phyloP scores from a whole-genome alignment of 1,140 invertebrate genomes.

The Elymnias hypermnestra region DNA sequence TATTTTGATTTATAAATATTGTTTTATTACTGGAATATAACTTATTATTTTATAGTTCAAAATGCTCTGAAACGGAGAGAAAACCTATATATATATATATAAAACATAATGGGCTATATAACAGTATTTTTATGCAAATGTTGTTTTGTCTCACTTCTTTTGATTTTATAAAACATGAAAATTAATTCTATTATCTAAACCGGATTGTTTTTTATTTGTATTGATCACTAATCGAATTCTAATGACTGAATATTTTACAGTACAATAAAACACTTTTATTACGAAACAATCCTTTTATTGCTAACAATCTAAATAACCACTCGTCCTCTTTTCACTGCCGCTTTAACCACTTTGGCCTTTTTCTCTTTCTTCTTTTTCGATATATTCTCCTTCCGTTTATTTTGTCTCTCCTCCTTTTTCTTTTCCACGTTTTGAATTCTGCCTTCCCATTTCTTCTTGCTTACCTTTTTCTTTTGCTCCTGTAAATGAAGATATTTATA shows the following conservation, averaged over 20 bases:
- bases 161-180: no score
- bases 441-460: slow-evolving; percentile 62
- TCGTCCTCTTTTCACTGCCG: slow-evolving; percentile 53
- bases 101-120: no score
- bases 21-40: no score
- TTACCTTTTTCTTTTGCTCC: slow-evolving; percentile 66
- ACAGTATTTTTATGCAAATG: no score
- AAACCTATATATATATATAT: no score
- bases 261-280: slow-evolving; percentile 2
- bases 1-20: no score
- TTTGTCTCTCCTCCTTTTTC: slow-evolving; percentile 56
- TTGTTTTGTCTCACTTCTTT: no score
- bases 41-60: no score
- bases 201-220: no score
- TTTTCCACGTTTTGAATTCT: slow-evolving; percentile 53
- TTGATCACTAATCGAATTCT: no score
- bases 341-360: slow-evolving; percentile 59
- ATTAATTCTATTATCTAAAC: no score
- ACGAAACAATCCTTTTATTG: neutral
- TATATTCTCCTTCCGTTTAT: slow-evolving; percentile 62
- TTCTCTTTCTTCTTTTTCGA: slow-evolving; percentile 66
- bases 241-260: neutral
- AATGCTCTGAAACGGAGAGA: no score
- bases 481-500: slow-evolving; percentile 22
- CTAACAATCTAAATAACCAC: slow-evolving; percentile 42